Base-by-base conservation (phyloP, 2,113 vertebrate species). In the Anoura caudifer region DNA sequence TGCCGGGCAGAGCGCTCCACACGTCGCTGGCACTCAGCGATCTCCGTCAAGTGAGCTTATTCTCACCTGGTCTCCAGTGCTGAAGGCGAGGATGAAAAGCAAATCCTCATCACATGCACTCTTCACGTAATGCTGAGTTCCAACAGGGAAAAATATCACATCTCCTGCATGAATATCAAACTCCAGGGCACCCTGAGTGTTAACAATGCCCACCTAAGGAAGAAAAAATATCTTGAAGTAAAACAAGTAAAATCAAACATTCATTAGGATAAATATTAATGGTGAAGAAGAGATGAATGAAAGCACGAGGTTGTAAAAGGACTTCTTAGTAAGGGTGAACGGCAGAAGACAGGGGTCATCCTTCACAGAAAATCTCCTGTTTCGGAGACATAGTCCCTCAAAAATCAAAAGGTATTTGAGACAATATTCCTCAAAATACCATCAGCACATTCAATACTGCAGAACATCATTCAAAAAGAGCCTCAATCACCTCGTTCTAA, bases 91-190 rank as follows among this genome's bases (percentile, higher is more conserved):
- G 70, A 98, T 76, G 77, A 98, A 67, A 26, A 98, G 10, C 73
- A 98, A 89, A 63, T 98, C 98, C 52, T 98, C 98, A 0, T 97
- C 96, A 1, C 98, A 98, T 0, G 96, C 12, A 41, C 97, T 98
- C 90, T 98, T 98, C 88, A 98, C 61, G 2, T 98, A 98, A 90
- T 98, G 98, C 52, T 98, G 98, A 14, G 97, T 97, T 72, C 98
- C 98, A 22, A 95, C 72, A 0, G 98, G 98, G 87, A 98, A 98
- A 93, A 98, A 98, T 1, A 98, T 83, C 80, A 98, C 98, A 79
- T 99, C 98, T 43, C 98, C 98, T 17, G 97, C 70, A 13, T 95
- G 96, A 8, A 98, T 95, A 22, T 95, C 69, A 95, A 98, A 99
- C 54, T 96, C 97, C 7, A 87, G 13, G 3, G 85, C 89, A 22